These are phyloP conservation scores for Priocnemis perturbator DNA, from an alignment of 2,888 invertebrate genomes.

Conservation along the genomic window DNA sequence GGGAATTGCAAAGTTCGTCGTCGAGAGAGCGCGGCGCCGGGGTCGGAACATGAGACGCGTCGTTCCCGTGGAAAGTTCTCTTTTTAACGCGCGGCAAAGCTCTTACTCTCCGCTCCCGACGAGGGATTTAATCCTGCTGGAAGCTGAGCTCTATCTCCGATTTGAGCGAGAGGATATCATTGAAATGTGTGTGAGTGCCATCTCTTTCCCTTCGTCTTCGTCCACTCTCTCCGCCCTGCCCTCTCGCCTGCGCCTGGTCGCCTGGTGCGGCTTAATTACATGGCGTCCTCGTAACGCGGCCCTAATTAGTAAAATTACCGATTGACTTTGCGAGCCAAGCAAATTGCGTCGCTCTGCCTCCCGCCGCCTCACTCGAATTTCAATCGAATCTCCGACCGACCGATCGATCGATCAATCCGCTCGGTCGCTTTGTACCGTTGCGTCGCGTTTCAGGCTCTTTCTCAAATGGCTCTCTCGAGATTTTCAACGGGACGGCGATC, in stretches of 20 bases:
- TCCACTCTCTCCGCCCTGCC: too few species aligned
- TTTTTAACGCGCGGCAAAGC: constrained; percentile 7
- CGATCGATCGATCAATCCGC: too few species aligned
- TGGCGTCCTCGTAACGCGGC: constrained; percentile 30
- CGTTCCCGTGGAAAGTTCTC: background rate
- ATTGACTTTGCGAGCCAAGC: constrained; percentile 17
- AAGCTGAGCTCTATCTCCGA: constrained; percentile 16
- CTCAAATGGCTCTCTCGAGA: too few species aligned
- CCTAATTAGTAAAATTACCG: constrained; percentile 38
- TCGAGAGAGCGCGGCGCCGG: too few species aligned
- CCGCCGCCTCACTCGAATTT: background rate
- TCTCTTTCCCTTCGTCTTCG: background rate
- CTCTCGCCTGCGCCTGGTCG: background rate
- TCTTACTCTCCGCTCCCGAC: constrained; percentile 8
- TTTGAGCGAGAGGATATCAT: constrained; percentile 9
- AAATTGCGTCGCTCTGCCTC: constrained; percentile 15
- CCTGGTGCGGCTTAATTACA: constrained; percentile 32
- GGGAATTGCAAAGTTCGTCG: too few species aligned
- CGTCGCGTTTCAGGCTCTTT: too few species aligned
- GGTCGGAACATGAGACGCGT: too few species aligned
- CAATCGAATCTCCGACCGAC: background rate
- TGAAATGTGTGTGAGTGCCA: constrained; percentile 1
- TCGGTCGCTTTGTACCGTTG: too few species aligned
- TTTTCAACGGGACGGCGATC: too few species aligned
- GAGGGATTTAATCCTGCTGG: constrained; percentile 29